phyloP scores from a whole-genome alignment of 2,113 vertebrate genomes.

The Hypanus sabinus region DNA sequence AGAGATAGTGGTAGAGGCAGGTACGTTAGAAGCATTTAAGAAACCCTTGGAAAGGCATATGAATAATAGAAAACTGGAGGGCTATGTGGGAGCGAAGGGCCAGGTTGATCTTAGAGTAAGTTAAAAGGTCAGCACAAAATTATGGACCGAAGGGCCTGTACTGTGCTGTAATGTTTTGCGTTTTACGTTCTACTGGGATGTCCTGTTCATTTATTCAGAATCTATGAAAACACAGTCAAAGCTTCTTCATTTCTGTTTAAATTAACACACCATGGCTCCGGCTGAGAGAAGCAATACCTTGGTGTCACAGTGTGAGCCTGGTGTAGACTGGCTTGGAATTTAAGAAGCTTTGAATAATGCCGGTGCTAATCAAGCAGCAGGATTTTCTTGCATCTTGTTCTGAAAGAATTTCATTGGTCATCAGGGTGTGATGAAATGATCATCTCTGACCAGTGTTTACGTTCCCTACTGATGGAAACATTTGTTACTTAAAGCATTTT shows the following conservation, averaged over 20 bases:
- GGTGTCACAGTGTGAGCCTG: conserved; percentile 11
- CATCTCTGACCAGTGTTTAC: not conserved
- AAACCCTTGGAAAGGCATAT: no score
- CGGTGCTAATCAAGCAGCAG: conserved; percentile 24
- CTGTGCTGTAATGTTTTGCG: no score
- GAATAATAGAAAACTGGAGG: no score
- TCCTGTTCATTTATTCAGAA: not conserved
- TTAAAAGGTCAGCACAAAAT: no score
- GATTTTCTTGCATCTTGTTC: not conserved
- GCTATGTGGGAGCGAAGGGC: no score
- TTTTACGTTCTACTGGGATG: not conserved
- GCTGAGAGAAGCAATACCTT: not conserved
- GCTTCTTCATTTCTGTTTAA: not conserved
- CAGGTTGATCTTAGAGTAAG: no score
- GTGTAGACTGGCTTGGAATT: conserved; percentile 26
- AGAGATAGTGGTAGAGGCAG: no score
- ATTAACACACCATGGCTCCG: conserved; percentile 1
- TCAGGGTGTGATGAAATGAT: not conserved
- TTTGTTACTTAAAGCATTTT: conserved; percentile 4
- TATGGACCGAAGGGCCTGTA: no score
- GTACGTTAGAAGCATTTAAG: no score
- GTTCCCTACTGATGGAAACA: not conserved
- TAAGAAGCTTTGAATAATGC: conserved; percentile 29
- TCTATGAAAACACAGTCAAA: not conserved
- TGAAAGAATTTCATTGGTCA: conserved; percentile 15